Evolutionary conservation across 2,888 invertebrate genomes (phyloP).

Genomic region (Acrobasis repandana): DNA sequence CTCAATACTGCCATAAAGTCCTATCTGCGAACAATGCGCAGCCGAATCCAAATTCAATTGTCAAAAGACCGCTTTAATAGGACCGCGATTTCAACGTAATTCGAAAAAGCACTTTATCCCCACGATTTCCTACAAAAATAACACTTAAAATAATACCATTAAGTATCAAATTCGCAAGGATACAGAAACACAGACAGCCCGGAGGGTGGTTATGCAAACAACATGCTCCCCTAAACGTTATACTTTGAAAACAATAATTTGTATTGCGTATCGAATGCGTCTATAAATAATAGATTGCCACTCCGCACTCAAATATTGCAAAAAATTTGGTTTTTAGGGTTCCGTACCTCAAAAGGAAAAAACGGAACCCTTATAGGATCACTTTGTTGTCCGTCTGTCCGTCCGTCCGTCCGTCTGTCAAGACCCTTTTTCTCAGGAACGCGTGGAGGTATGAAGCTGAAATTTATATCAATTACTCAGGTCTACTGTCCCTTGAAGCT

Average conservation of each 20-base stretch:
- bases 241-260: slow-evolving; percentile 84
- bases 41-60: slow-evolving; percentile 79
- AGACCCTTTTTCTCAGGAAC: too few relatives aligned
- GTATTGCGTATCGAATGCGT: slow-evolving; percentile 83
- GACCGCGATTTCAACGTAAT: slow-evolving; percentile 56
- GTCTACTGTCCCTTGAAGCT: too few relatives aligned
- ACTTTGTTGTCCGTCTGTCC: too few relatives aligned
- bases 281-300: slow-evolving; percentile 83
- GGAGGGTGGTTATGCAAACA: slow-evolving; percentile 80
- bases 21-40: slow-evolving; percentile 65
- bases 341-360: too few relatives aligned
- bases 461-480: too few relatives aligned
- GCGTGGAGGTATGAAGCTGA: too few relatives aligned
- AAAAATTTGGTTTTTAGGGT: slow-evolving; percentile 25
- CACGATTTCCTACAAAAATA: slow-evolving; percentile 46
- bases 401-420: too few relatives aligned
- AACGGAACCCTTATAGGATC: too few relatives aligned
- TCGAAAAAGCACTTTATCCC: slow-evolving; percentile 63
- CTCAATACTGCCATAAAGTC: slow-evolving; percentile 56
- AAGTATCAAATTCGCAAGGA: slow-evolving; percentile 60
- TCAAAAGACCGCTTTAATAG: slow-evolving; percentile 79
- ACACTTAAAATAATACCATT: slow-evolving; percentile 51
- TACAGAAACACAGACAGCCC: slow-evolving; percentile 48
- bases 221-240: slow-evolving; percentile 81
- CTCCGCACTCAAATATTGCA: slow-evolving; percentile 63